Evolutionary conservation across 1,140 invertebrate genomes (phyloP).

Genomic region (Fopius arisanus): DNA sequence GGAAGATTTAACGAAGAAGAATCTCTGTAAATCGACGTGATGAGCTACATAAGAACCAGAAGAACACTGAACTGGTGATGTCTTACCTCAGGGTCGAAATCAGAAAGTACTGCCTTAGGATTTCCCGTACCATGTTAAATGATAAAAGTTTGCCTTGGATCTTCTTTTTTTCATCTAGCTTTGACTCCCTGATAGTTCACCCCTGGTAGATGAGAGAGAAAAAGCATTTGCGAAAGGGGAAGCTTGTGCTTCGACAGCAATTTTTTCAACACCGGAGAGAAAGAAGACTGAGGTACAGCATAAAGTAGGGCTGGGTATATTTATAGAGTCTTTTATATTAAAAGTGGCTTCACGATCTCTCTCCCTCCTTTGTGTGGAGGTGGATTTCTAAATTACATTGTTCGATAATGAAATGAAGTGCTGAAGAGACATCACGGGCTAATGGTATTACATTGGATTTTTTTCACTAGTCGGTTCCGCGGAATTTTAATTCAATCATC

Average conservation of each 20-base stretch:
- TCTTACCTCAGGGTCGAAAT: slow-evolving; percentile 29
- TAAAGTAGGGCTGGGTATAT: slow-evolving; percentile 34
- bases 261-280: neutral
- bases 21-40: slow-evolving; percentile 9
- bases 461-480: neutral
- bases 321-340: slow-evolving; percentile 51
- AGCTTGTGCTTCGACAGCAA: slow-evolving; percentile 16
- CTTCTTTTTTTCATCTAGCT: slow-evolving; percentile 7
- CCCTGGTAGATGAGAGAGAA: neutral
- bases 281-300: neutral
- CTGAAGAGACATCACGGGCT: slow-evolving; percentile 37
- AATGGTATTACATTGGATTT: slow-evolving; percentile 40
- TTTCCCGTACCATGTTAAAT: slow-evolving; percentile 38
- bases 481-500: neutral
- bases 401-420: slow-evolving; percentile 42
- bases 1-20: slow-evolving; percentile 3
- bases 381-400: slow-evolving; percentile 41
- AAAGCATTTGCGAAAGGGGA: neutral
- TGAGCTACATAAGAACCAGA: neutral
- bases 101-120: slow-evolving; percentile 40
- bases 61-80: neutral
- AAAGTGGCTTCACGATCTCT: slow-evolving; percentile 35
- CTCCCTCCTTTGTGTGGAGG: slow-evolving; percentile 15
- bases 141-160: slow-evolving; percentile 41
- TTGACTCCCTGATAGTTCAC: neutral